Evolutionary conservation across 2,888 invertebrate genomes (phyloP).

Genomic region (Drosophila falleni): DNA sequence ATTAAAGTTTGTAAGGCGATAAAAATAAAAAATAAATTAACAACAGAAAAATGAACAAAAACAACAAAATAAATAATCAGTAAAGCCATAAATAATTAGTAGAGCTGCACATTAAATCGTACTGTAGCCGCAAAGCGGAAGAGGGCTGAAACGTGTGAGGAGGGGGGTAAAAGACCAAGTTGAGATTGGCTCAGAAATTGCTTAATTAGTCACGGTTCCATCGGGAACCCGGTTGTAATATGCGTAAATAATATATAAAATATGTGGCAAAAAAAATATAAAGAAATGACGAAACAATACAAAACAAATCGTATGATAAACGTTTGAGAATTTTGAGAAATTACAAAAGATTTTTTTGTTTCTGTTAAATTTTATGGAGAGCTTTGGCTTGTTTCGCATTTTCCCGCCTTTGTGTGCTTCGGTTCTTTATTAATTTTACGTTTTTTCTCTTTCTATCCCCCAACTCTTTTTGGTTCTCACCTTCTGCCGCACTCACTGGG

Average conservation of each 20-base stretch:
- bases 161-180: conserved; percentile 16
- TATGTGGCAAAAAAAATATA: conserved; percentile 60
- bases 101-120: conserved; percentile 39
- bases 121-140: conserved; percentile 25
- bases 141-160: background rate
- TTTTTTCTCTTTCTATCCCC: conserved; percentile 13
- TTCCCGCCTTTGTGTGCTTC: conserved; percentile 42
- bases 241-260: conserved; percentile 76
- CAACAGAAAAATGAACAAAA: conserved; percentile 25
- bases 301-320: conserved; percentile 62
- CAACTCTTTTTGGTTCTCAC: conserved; percentile 1
- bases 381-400: conserved; percentile 34
- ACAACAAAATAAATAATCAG: conserved; percentile 62
- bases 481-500: conserved; percentile 2
- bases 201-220: conserved; percentile 76
- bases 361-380: conserved; percentile 8
- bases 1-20: conserved; percentile 55
- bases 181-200: conserved; percentile 76
- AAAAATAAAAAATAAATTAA: conserved; percentile 54
- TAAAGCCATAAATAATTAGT: conserved; percentile 76
- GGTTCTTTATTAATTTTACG: conserved; percentile 64
- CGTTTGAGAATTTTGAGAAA: conserved; percentile 72
- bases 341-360: conserved; percentile 59
- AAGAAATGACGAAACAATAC: conserved; percentile 22
- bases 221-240: conserved; percentile 51